Evolutionary conservation across 2,888 invertebrate species (phyloP), one percentile per base, ranked within the genome.

Genomic region (Gortyna flavago): DNA sequence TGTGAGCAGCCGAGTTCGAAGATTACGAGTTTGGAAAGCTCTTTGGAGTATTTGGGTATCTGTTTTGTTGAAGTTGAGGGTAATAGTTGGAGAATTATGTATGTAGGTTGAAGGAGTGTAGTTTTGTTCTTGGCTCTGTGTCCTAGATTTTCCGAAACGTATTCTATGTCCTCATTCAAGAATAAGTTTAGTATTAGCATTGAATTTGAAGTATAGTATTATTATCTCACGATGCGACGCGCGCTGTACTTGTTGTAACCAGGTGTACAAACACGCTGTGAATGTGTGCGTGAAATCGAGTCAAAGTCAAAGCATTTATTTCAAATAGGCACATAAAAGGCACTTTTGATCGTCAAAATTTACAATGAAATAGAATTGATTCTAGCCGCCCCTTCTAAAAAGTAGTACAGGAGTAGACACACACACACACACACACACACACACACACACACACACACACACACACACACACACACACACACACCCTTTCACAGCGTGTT

Each of bases 1-100:
- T 86, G 83, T 84, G 82, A 85, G 80, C 85, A 76, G 54, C 74
- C 79, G 72, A 83, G 80, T 85, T 85, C 70, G 70, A 80, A 88
- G 85, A 88, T 88, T 88, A 82, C 78, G 59, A 79, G 77, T 87
- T 80, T 51, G 59, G 16, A 80, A 65, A 75, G 65, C 68, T 79
- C 73, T 84, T 80, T 67, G n/a, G 61, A 64, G 59, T 57, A 44
- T 69, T 72, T 51, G 32, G 32, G n/a, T 59, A 62, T 69, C 59
- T 16, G 68, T 75, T 72, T 71, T 38, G 38, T 72, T 68, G 13
- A 41, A 68, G 64, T 48, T 59, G 13, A 32, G 32, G 44, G 62
- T 16, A 70, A 65, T 73, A 66, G 41, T 66, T 41, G 6, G 21
- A 29, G 41, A 59, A 51, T 65, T 59, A 57, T 57, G 21, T 62